Percentiles rank a stretch among this genome's conserved stretches.
phyloP scores from a whole-genome alignment of 2,888 invertebrate species.

The Tinea trinotella region DNA sequence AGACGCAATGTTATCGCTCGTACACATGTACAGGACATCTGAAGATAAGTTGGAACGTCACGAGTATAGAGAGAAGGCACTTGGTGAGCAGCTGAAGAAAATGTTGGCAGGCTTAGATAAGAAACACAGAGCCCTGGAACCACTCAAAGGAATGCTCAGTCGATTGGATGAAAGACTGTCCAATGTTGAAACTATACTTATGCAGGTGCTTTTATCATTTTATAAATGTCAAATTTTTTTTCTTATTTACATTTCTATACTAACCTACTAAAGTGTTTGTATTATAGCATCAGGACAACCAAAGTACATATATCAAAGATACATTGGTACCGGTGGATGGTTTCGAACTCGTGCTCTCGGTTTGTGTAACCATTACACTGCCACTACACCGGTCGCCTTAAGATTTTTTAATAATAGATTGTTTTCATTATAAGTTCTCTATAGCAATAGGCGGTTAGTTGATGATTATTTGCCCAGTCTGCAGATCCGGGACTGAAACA shows the following conservation, averaged over 20 bases:
- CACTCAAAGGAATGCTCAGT: slow-evolving; percentile 77
- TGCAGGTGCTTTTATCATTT: slow-evolving; percentile 65
- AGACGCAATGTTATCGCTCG: slow-evolving; percentile 84
- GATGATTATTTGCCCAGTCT: too few relatives aligned
- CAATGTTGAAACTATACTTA: slow-evolving; percentile 82
- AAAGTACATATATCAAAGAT: too few relatives aligned
- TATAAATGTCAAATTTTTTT: too few relatives aligned
- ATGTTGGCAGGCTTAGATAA: slow-evolving; percentile 80
- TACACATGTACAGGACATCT: slow-evolving; percentile 83
- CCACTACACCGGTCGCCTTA: too few relatives aligned
- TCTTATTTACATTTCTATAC: too few relatives aligned
- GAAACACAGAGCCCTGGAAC: slow-evolving; percentile 78
- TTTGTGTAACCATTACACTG: too few relatives aligned
- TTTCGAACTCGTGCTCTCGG: too few relatives aligned
- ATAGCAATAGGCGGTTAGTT: too few relatives aligned
- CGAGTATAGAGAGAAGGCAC: slow-evolving; percentile 83
- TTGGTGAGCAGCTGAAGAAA: slow-evolving; percentile 86
- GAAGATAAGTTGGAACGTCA: slow-evolving; percentile 89
- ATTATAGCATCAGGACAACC: too few relatives aligned
- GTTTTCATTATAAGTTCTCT: too few relatives aligned
- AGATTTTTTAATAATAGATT: not conserved
- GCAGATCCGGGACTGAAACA: not conserved
- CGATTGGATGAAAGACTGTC: slow-evolving; percentile 82
- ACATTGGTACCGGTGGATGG: too few relatives aligned
- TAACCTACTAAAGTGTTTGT: too few relatives aligned